Evolutionary conservation across 2,888 invertebrate genomes (phyloP).

Genomic region (Alsophila aescularia): DNA sequence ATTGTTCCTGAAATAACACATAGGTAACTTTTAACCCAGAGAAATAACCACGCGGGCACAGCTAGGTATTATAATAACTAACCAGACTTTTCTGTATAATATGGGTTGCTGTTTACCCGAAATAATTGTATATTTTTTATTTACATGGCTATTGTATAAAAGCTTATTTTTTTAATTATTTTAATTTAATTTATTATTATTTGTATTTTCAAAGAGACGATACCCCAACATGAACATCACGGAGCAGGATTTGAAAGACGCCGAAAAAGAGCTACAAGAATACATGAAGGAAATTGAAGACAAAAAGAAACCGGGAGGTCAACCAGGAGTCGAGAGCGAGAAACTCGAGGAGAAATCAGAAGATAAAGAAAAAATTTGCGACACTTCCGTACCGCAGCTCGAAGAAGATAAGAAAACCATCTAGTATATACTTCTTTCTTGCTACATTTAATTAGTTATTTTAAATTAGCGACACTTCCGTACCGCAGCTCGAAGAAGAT

Average conservation of each 20-base stretch:
- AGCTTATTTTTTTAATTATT: too few species aligned
- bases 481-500: constrained; percentile 40
- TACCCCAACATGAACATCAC: constrained; percentile 74
- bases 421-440: constrained; percentile 37
- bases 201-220: constrained; percentile 59
- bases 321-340: constrained; percentile 24
- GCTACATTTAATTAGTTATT: too few species aligned
- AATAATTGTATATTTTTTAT: too few species aligned
- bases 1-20: too few species aligned
- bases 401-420: constrained; percentile 61
- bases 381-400: constrained; percentile 8
- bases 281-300: constrained; percentile 60
- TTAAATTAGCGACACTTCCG: constrained; percentile 2
- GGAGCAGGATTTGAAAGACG: constrained; percentile 74
- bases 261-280: constrained; percentile 70
- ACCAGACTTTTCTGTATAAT: too few species aligned
- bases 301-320: constrained; percentile 21
- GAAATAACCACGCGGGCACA: too few species aligned
- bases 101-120: too few species aligned
- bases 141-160: too few species aligned
- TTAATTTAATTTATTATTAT: too few species aligned
- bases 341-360: not conserved
- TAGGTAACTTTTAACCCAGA: too few species aligned
- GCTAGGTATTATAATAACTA: too few species aligned
- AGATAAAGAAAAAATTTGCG: constrained; percentile 23